Base-by-base conservation (phyloP, 1,140 invertebrate genomes). In the Rhynchophorus ferrugineus region DNA sequence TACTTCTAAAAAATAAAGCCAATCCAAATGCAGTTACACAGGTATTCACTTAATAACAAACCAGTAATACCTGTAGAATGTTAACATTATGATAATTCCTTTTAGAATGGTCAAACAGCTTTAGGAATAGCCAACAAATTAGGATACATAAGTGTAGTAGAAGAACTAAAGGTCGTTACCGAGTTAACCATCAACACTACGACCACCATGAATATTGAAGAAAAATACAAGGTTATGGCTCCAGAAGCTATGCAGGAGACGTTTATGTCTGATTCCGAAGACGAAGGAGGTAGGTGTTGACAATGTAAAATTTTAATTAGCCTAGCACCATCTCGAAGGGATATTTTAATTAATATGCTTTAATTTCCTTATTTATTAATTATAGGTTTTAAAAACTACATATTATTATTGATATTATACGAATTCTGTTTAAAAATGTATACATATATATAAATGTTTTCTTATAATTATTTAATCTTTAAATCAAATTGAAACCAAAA, bases 161-260 rank as follows among this genome's bases (percentile, higher is more conserved):
- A 99, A 71, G 96, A 94, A 3, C 72, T 99, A 19, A 92, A 95
- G 68, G 85, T 93, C 9, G 91, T 99, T n/a, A 98, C 96, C 0
- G 91, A 96, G 76, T 93, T 85, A 44, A 85, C 75, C 52, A 83
- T 78, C 62, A 89, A 81, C 37, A 91, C 83, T 36, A 87, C 78
- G 56, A 83, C 67, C 57, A 84, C 73, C 64, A 73, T 81, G 3
- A 83, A 79, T 3, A 80, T 81, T 14, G 89, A 92, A 69, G 95
- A 98, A 65, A 95, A 97, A 71, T 98, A 97, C 70, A 86, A 87
- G 72, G 94, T 98, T 14, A 85, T 96, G 41, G 89, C 92, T 33
- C 96, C 96, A 0, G 96, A 99, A 76, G 87, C 91, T 20, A 99
- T 99, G 96, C 93, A 98, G 68, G 96, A 99, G 72, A 93, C 92